Percentiles rank a stretch among this genome's conserved stretches.
Evolutionary conservation across 2,888 invertebrate species (phyloP).

Genomic region (Ectemnius continuus): DNA sequence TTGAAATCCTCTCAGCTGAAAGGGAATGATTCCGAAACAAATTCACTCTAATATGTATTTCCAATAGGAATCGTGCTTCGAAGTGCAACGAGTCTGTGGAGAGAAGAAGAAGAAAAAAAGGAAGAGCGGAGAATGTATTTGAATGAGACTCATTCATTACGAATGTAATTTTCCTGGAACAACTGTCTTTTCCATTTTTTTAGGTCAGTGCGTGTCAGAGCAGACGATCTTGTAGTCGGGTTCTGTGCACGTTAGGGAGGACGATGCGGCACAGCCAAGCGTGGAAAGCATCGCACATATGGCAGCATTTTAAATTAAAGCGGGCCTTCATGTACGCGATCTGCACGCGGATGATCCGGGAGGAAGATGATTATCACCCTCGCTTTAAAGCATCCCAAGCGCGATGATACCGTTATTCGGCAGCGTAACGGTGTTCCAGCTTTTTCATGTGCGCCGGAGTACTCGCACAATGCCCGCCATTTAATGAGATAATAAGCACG

Average conservation of each 20-base stretch:
- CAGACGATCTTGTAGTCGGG: neutral
- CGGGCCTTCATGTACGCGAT: neutral
- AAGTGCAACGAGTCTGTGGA: too few relatives aligned
- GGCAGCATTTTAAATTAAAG: neutral
- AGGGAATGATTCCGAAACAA: too few relatives aligned
- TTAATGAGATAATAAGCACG: neutral
- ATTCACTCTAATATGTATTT: too few relatives aligned
- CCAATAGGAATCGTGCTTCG: too few relatives aligned
- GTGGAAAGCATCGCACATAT: neutral
- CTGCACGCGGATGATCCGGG: neutral
- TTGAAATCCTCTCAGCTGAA: too few relatives aligned
- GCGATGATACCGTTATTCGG: neutral
- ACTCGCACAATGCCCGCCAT: neutral
- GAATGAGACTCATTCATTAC: too few relatives aligned
- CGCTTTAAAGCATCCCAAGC: constrained; percentile 1
- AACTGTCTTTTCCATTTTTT: too few relatives aligned
- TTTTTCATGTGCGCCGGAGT: neutral
- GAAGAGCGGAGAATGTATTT: too few relatives aligned
- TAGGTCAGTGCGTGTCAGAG: too few relatives aligned
- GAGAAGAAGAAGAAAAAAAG: too few relatives aligned
- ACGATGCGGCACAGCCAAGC: neutral
- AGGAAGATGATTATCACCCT: neutral
- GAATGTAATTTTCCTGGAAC: too few relatives aligned
- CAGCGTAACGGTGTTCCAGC: neutral
- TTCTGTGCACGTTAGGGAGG: neutral